Percentiles rank a stretch among this genome's conserved stretches.
Evolutionary conservation across 2,888 invertebrate species (phyloP).

Genomic region (Trichopria drosophilae): DNA sequence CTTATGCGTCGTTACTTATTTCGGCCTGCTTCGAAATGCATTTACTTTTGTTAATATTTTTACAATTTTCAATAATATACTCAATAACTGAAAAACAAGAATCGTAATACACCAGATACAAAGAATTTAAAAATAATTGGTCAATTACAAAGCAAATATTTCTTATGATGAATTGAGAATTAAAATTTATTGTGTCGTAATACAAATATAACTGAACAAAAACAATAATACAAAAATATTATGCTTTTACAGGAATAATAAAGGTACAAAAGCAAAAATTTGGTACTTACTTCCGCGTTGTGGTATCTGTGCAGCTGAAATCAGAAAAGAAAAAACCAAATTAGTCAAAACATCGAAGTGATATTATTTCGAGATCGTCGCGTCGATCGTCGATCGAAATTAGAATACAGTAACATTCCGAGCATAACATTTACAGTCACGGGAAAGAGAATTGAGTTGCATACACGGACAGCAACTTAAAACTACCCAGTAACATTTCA

Average conservation of each 20-base stretch:
- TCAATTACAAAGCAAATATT: background rate
- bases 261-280: conserved; percentile 24
- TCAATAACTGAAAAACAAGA: too few relatives aligned
- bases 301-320: conserved; percentile 85
- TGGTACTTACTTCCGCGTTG: conserved; percentile 84
- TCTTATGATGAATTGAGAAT: conserved; percentile 1
- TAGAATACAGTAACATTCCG: conserved; percentile 51
- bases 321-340: conserved; percentile 60
- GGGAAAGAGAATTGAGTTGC: conserved; percentile 50
- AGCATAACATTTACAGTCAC: conserved; percentile 56
- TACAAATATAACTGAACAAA: conserved; percentile 7
- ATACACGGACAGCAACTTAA: conserved; percentile 54
- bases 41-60: conserved; percentile 12
- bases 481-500: conserved; percentile 56
- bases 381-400: conserved; percentile 13
- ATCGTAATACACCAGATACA: conserved; percentile 13
- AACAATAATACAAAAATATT: conserved; percentile 1
- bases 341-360: conserved; percentile 34
- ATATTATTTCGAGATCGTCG: conserved; percentile 10
- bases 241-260: too few relatives aligned
- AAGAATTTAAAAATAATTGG: background rate
- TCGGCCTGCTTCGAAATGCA: background rate
- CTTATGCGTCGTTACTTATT: conserved; percentile 26
- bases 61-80: conserved; percentile 29
- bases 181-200: background rate